Evolutionary conservation across 2,888 invertebrate species (phyloP), one percentile per base, ranked within the genome.

Genomic region (Meloe dianella): DNA sequence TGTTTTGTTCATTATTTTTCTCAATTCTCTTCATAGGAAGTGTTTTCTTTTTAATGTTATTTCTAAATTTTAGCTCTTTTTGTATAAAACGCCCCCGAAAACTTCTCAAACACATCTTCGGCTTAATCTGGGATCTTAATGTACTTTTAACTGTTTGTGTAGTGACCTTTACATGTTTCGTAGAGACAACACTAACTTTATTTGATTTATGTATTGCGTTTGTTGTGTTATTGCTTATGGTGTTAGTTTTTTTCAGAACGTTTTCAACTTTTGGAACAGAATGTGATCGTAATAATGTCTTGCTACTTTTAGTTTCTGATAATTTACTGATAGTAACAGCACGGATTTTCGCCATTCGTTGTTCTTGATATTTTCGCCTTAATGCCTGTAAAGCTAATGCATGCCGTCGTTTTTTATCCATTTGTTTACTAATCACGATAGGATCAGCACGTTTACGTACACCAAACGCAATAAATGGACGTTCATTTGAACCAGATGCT

Each of bases 361-460:
- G 89, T 70, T 88, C 88, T 74, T 88, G 88, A 75, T 88, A 88
- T 76, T 88, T 89, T 72, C 87, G 86, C 65, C 87, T 85, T 24
- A 89, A 77, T 14, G 87, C 87, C 78, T 87, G 88, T 27, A 89
- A 83, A 7, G 88, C 86, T 9, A 84, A 73, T 12, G 84, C 84
- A 72, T 84, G 84, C 60, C 83, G 73, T 60, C 84, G 72, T 71
- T 84, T 84, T 67, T 79, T 81, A 68, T 84, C 84, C 82, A 84
- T 83, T 67, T 84, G 82, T 69, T 80, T 79, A 65, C 82, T 82
- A 30, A 84, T 83, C 29, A 84, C 80, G 63, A 84, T 80, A 2
- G 84, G 84, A 78, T 87, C 88, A 3, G 88, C 87, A 51, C 87
- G 80, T 77, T 88, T 88, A 32, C 88, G 81, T 1, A 87, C 88